Evolutionary conservation across 2,113 vertebrate genomes (phyloP).

Genomic region (Phoenicopterus ruber): DNA sequence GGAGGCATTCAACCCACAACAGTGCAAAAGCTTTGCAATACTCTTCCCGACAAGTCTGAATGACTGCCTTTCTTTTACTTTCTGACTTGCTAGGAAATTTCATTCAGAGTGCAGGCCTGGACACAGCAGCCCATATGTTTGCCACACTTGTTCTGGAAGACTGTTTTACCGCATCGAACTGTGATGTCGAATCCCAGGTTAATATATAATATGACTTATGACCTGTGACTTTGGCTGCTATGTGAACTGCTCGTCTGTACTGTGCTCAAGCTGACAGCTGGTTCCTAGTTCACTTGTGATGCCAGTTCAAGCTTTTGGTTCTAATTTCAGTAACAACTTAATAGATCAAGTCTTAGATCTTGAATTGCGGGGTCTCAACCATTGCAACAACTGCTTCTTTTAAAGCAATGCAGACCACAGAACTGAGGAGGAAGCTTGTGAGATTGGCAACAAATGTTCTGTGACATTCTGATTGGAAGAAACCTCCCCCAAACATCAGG

Average conservation of each 20-base stretch:
- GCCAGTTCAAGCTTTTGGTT: not conserved
- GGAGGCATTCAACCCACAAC: not conserved
- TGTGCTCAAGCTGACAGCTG: not conserved
- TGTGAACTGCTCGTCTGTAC: not conserved
- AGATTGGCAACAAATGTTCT: not conserved
- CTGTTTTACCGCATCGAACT: not conserved
- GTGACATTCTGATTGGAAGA: not conserved
- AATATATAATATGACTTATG: not conserved
- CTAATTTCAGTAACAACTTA: not conserved
- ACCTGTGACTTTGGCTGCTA: not conserved
- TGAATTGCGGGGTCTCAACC: not conserved
- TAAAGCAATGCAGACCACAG: not conserved
- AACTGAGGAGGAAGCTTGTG: not conserved
- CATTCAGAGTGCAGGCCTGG: not conserved
- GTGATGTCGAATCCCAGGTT: accelerated
- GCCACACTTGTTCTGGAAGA: not conserved
- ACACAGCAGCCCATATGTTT: not conserved
- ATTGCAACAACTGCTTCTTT: not conserved
- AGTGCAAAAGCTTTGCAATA: not conserved
- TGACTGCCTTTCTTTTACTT: not conserved
- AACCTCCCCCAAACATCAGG: not conserved
- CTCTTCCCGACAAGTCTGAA: accelerated
- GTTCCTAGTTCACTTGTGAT: not conserved
- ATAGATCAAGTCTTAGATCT: not conserved
- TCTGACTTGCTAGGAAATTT: not conserved